A percentile compares a stretch with the other conserved stretches of the same genome.
These are phyloP conservation scores for Zaprionus taronus DNA, from an alignment of 1,140 invertebrate species.

Conservation along the genomic window DNA sequence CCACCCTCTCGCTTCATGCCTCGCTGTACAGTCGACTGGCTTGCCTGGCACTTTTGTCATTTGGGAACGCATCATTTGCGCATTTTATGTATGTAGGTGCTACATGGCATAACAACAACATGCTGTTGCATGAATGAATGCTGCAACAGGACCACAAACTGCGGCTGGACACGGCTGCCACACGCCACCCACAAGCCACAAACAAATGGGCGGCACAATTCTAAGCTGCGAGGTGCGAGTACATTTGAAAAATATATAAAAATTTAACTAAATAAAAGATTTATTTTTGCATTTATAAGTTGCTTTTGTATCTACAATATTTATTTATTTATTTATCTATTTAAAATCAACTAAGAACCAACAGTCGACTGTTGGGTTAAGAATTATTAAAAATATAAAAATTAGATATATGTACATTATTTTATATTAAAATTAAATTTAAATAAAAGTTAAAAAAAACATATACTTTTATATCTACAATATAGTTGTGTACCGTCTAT, in stretches of 20 bases:
- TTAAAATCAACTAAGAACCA: no score
- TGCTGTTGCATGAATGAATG: constrained; percentile 65
- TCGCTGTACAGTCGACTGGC: not conserved
- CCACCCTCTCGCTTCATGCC: not conserved
- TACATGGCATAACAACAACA: constrained; percentile 51
- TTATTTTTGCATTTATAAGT: not conserved
- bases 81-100: constrained; percentile 78
- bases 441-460: no score
- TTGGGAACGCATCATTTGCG: constrained; percentile 74
- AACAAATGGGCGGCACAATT: not conserved
- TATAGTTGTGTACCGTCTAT: not conserved
- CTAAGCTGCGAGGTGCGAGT: not conserved
- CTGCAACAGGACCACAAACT: constrained; percentile 59
- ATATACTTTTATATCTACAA: not conserved
- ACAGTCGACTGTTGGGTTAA: no score
- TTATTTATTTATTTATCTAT: no score
- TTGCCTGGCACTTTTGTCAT: constrained; percentile 32
- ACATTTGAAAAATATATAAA: not conserved
- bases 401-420: no score
- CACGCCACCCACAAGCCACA: not conserved
- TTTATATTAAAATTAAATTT: no score
- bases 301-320: not conserved
- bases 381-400: no score
- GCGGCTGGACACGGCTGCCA: constrained; percentile 22
- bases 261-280: not conserved